Conservation (phyloP, 1,140 invertebrate genomes). For the Dendrolimus punctatus region DNA sequence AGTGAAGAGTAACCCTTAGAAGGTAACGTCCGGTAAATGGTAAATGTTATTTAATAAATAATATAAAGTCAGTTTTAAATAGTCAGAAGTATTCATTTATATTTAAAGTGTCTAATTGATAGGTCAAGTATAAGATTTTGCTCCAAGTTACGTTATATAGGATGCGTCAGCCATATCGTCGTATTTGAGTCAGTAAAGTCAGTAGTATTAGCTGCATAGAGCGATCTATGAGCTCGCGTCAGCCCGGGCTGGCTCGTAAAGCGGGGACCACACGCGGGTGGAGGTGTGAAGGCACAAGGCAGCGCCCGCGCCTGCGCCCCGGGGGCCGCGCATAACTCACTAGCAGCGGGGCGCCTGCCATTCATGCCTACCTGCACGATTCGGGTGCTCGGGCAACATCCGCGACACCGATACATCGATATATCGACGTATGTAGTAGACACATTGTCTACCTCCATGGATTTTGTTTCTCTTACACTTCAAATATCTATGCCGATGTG, state of each 20-base stretch:
- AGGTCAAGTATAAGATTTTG: too few species aligned
- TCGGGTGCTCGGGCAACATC: slow-evolving; percentile 10
- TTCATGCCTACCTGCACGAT: slow-evolving; percentile 56
- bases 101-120: too few species aligned
- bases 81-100: too few species aligned
- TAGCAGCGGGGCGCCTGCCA: slow-evolving; percentile 61
- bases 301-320: slow-evolving; percentile 42
- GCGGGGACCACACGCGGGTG: slow-evolving; percentile 66
- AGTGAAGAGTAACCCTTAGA: too few species aligned
- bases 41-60: too few species aligned
- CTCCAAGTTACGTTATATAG: too few species aligned
- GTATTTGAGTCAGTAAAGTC: too few species aligned
- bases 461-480: background rate
- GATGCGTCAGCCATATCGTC: too few species aligned
- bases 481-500: background rate
- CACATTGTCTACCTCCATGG: slow-evolving; percentile 38
- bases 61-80: too few species aligned
- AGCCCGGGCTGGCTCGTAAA: slow-evolving; percentile 49
- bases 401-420: slow-evolving; percentile 14
- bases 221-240: slow-evolving; percentile 28
- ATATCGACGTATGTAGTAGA: slow-evolving; percentile 41
- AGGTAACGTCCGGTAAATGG: too few species aligned
- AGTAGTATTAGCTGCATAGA: slow-evolving; percentile 22
- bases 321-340: slow-evolving; percentile 66
- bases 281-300: slow-evolving; percentile 70